Evolutionary conservation across 2,113 vertebrate species (phyloP).

Genomic region (Colossoma macropomum): DNA sequence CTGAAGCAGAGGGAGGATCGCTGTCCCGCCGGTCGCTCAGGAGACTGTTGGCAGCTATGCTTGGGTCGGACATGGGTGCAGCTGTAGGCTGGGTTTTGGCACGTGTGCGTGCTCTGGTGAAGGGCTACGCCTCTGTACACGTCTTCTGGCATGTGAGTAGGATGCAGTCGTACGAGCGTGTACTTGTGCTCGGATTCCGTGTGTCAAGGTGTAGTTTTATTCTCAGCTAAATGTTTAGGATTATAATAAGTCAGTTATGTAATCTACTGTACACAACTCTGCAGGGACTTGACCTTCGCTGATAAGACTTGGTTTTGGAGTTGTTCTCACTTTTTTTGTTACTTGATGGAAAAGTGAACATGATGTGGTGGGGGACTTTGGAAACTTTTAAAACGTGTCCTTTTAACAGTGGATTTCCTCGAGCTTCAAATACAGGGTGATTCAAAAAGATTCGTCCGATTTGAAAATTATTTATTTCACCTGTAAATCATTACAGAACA

Average conservation of each 20-base stretch:
- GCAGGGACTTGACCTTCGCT: not conserved
- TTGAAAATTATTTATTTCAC: no score
- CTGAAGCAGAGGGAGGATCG: not conserved
- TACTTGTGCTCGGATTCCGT: not conserved
- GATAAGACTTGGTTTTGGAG: not conserved
- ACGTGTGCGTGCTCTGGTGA: not conserved
- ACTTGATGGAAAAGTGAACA: no score
- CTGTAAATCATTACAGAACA: no score
- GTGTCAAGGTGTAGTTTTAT: not conserved
- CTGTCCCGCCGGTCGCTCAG: not conserved
- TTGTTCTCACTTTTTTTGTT: no score
- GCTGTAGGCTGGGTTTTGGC: constrained; percentile 4
- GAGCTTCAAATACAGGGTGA: no score
- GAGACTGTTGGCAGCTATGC: not conserved
- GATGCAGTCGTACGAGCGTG: not conserved
- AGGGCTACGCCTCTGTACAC: not conserved
- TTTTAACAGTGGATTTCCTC: no score
- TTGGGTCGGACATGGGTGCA: constrained; percentile 18
- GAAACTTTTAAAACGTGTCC: no score
- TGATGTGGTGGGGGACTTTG: no score
- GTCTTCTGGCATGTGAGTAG: constrained; percentile 16
- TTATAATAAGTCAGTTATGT: not conserved
- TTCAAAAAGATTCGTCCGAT: no score
- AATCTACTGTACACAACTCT: not conserved
- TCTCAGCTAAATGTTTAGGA: not conserved